phyloP scores from a whole-genome alignment of 1,140 invertebrate species.

The Aphaenogaster floridana region DNA sequence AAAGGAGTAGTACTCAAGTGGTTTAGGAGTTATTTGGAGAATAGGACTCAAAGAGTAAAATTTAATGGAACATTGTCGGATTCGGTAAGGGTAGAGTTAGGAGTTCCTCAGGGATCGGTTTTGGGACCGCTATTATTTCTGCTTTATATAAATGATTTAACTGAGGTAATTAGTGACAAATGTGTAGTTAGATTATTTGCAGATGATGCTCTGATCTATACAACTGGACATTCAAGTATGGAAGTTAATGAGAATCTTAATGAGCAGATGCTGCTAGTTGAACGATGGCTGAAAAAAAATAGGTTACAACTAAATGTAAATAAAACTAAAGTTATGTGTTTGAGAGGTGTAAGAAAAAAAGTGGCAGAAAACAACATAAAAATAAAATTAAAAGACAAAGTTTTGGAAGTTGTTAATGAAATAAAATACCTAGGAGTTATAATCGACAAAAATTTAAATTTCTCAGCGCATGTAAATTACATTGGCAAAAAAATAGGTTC shows the following conservation, averaged over 20 bases:
- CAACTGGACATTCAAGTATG: too few species aligned
- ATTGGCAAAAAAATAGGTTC: not conserved
- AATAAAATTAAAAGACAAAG: not conserved
- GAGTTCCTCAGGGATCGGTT: not conserved
- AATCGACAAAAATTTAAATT: not conserved
- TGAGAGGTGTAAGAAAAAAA: not conserved
- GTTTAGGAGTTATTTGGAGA: not conserved
- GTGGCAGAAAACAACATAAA: not conserved
- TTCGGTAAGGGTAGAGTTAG: not conserved
- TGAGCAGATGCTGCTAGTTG: too few species aligned
- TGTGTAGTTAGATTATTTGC: too few species aligned
- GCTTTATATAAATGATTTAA: not conserved
- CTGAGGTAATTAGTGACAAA: not conserved
- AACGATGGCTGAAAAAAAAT: not conserved
- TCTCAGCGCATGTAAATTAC: conserved; percentile 1
- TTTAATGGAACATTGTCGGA: not conserved
- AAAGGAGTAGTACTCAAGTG: not conserved
- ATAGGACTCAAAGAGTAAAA: not conserved
- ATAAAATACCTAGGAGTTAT: not conserved
- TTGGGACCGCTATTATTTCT: not conserved
- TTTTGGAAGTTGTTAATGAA: conserved; percentile 12
- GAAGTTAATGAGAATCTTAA: too few species aligned
- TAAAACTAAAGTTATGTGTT: not conserved
- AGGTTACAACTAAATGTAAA: not conserved
- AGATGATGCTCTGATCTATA: too few species aligned